Evolutionary conservation across 2,797 vertebrate species (phyloP).

Genomic region (Acrossocheilus fasciatus): DNA sequence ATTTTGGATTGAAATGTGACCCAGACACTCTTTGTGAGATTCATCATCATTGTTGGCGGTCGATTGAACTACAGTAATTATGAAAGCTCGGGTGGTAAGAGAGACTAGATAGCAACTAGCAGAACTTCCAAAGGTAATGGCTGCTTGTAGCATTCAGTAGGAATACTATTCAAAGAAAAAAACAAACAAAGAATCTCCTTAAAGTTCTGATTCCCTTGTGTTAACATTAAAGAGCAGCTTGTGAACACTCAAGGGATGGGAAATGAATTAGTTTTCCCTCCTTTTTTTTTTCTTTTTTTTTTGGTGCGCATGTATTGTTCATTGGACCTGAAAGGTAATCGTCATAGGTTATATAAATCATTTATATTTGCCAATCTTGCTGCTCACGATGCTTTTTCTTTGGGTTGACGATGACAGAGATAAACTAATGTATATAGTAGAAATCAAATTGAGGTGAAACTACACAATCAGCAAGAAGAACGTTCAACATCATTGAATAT

Average conservation of each 20-base stretch:
- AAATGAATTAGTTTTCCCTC: neutral
- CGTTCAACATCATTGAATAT: constrained; percentile 36
- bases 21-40: neutral
- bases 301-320: constrained; percentile 16
- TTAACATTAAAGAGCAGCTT: constrained; percentile 43
- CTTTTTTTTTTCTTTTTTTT: neutral
- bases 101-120: constrained; percentile 1
- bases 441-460: constrained; percentile 50
- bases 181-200: constrained; percentile 7
- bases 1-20: constrained; percentile 25
- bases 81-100: neutral
- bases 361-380: constrained; percentile 39
- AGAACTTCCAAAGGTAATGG: neutral
- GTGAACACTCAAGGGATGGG: constrained; percentile 25
- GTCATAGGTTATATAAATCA: neutral
- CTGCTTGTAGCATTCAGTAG: constrained; percentile 30
- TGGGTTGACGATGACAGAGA: constrained; percentile 39
- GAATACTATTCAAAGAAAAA: neutral
- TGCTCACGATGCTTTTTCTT: constrained; percentile 36
- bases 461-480: constrained; percentile 23
- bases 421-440: constrained; percentile 59
- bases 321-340: constrained; percentile 13
- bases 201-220: constrained; percentile 1
- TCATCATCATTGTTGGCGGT: neutral
- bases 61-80: neutral